Evolutionary conservation across 2,888 invertebrate genomes (phyloP).

Genomic region (Gymnosoma rotundatum): DNA sequence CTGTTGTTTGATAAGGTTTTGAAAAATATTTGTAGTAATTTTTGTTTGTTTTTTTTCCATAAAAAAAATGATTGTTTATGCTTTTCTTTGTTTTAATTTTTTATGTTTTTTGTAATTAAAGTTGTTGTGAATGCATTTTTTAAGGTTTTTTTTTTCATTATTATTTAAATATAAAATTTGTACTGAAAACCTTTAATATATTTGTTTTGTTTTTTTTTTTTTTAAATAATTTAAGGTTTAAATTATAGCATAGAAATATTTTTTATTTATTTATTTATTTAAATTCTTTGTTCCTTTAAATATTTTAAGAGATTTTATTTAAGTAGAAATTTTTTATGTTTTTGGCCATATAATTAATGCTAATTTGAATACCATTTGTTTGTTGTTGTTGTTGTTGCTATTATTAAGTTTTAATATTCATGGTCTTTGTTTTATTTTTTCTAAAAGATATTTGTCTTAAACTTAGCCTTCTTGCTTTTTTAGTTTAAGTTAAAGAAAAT

Average conservation of each 20-base stretch:
- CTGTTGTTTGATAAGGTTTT: background rate
- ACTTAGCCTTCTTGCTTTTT: constrained; percentile 60
- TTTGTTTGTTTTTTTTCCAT: background rate
- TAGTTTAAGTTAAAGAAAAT: constrained; percentile 10
- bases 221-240: constrained; percentile 63
- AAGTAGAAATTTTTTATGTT: constrained; percentile 58
- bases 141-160: constrained; percentile 53
- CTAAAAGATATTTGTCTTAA: constrained; percentile 10
- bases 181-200: constrained; percentile 70
- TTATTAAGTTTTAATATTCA: constrained; percentile 34
- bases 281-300: constrained; percentile 64
- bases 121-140: constrained; percentile 50
- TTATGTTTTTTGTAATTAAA: constrained; percentile 28
- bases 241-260: constrained; percentile 67
- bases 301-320: constrained; percentile 47
- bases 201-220: constrained; percentile 31
- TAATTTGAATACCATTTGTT: constrained; percentile 70
- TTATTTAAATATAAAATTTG: constrained; percentile 70
- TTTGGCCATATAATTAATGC: constrained; percentile 71
- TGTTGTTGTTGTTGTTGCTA: constrained; percentile 58
- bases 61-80: constrained; percentile 67
- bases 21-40: constrained; percentile 10
- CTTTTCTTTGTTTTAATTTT: constrained; percentile 39
- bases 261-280: constrained; percentile 50
- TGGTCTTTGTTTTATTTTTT: constrained; percentile 48